Conservation (phyloP, 92 coral and sea anemone species). For the Epizoanthus rinbou region DNA sequence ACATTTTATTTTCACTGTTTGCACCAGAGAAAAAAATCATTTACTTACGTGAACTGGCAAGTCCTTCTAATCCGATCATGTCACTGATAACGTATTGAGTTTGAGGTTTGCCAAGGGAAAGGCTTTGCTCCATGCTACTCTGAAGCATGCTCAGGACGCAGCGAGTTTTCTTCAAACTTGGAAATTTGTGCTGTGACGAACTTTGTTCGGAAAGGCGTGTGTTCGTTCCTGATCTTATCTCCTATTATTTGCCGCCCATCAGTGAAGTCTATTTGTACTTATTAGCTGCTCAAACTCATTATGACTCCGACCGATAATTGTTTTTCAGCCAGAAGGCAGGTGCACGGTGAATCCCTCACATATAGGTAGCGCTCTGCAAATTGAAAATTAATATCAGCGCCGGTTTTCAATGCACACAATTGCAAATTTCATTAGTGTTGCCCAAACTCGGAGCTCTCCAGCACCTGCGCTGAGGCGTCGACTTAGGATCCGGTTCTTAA, state of each 20-base stretch:
- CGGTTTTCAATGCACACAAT: constrained; percentile 91
- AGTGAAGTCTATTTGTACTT: constrained; percentile 72
- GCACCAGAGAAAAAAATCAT: not conserved
- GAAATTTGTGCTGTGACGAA: constrained; percentile 40
- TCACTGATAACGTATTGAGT: constrained; percentile 88
- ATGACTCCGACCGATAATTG: constrained; percentile 82
- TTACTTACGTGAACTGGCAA: constrained; percentile 73
- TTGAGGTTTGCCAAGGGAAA: constrained; percentile 77
- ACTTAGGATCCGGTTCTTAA: constrained; percentile 61
- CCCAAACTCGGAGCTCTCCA: constrained; percentile 52
- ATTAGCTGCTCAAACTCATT: constrained; percentile 90
- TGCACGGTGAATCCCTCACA: constrained; percentile 67
- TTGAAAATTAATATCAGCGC: constrained; percentile 79
- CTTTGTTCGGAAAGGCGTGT: constrained; percentile 31
- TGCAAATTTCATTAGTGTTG: constrained; percentile 87
- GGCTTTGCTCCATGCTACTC: constrained; percentile 68
- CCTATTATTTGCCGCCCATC: constrained; percentile 43
- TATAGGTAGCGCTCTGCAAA: constrained; percentile 69
- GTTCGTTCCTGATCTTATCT: constrained; percentile 17
- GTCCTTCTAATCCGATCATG: constrained; percentile 74
- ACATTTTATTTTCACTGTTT: not conserved
- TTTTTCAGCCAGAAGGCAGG: constrained; percentile 75
- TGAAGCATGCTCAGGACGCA: constrained; percentile 6
- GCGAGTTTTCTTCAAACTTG: constrained; percentile 37
- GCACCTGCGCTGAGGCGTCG: constrained; percentile 80